Base-by-base conservation (phyloP, 2,797 vertebrate species). In the Gobionotothen gibberifrons region DNA sequence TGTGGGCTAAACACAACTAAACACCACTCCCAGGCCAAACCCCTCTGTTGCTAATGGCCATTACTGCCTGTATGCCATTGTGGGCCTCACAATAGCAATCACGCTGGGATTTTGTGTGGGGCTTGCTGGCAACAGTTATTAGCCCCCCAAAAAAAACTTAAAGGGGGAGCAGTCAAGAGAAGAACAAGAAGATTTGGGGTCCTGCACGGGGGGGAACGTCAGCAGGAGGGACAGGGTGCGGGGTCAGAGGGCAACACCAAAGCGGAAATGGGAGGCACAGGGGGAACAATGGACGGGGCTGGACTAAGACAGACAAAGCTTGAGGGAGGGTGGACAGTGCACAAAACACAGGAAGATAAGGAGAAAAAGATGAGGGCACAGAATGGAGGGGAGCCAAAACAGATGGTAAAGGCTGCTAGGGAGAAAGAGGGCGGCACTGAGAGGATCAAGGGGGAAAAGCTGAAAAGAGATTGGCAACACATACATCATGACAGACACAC, bases 341-440 rank as follows among this genome's bases (percentile, higher is more conserved):
- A 92, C 87, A 89, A 94, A 95, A 94, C 93, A 94, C 94, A 95
- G 92, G 93, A 94, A 94, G 93, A 92, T 91, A 83, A 80, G 89
- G 83, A 93, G 84, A 89, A 92, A 93, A 91, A 94, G 92, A 93
- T 91, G 92, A 88, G 81, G 87, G 84, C 76, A 77, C 74, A 74
- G 88, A 87, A 93, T 85, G 90, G 87, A 92, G 87, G 87, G 87
- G 85, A 79, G 77, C 75, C 63, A 87, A 88, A 93, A 91, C 93
- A 95, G 94, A 94, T 95, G 94, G 94, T 83, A 85, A 80, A 89
- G 91, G 84, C 85, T 82, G 89, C 76, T 79, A n/a, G 58, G 61
- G 82, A 83, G 73, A 85, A 68, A 82, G 70, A 73, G 83, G 84
- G 79, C 69, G 70, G 69, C 63, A 47, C 69, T 63, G 67, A 65